A percentile compares a stretch with the other conserved stretches of the same genome.
Conservation (phyloP, 2,888 invertebrate genomes). For the Tetropium fuscum region DNA sequence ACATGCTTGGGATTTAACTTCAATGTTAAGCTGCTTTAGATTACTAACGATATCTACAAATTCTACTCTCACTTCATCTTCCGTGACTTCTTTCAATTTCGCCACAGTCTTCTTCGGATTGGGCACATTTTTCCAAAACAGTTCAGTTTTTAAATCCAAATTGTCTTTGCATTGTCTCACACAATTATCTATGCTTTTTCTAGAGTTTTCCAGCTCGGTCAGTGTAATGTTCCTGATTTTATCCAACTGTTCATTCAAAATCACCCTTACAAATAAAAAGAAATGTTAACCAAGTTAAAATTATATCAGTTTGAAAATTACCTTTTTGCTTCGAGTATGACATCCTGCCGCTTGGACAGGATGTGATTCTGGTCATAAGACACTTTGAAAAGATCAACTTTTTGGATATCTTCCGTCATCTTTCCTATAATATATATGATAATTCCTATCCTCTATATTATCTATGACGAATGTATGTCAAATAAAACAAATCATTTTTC, state of each 20-base stretch:
- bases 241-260: conserved; percentile 40
- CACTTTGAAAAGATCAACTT: neutral
- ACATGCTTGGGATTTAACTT: neutral
- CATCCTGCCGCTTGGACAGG: conserved; percentile 26
- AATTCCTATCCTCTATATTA: too few relatives aligned
- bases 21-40: neutral
- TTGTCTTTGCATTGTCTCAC: conserved; percentile 22
- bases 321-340: conserved; percentile 37
- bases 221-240: conserved; percentile 39
- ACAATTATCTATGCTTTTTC: conserved; percentile 18
- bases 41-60: neutral
- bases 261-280: conserved; percentile 36
- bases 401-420: conserved; percentile 9
- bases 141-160: conserved; percentile 34
- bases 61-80: neutral
- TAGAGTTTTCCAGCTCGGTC: conserved; percentile 27
- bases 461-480: too few relatives aligned
- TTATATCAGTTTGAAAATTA: conserved; percentile 11
- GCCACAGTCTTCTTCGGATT: conserved; percentile 29
- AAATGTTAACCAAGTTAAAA: neutral
- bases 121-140: conserved; percentile 38
- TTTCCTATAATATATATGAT: too few relatives aligned
- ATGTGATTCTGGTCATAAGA: conserved; percentile 14
- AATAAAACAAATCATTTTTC: too few relatives aligned
- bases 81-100: neutral